phyloP scores from a whole-genome alignment of 2,888 invertebrate genomes.

The Nomada goodeniana region DNA sequence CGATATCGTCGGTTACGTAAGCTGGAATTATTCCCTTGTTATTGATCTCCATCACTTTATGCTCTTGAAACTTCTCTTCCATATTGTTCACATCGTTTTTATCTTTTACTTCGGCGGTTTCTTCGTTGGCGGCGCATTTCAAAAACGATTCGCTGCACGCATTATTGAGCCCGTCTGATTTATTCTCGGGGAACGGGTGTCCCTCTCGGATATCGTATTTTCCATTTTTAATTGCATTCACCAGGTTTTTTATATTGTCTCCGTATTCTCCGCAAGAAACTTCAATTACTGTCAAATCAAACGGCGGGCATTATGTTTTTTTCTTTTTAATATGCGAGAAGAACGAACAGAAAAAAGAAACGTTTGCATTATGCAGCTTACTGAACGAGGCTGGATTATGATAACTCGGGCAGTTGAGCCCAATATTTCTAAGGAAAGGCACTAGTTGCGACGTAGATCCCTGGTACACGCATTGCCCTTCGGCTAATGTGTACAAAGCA shows the following conservation, averaged over 20 bases:
- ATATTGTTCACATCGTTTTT: slow-evolving; percentile 80
- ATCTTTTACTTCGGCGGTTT: slow-evolving; percentile 76
- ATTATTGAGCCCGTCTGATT: slow-evolving; percentile 85
- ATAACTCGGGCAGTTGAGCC: slow-evolving; percentile 96
- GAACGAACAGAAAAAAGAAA: no score
- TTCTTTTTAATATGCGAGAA: neutral
- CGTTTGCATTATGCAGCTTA: slow-evolving; percentile 76
- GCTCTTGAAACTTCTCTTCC: slow-evolving; percentile 80
- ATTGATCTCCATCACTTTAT: slow-evolving; percentile 72
- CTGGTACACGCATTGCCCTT: slow-evolving; percentile 97
- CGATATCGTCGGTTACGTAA: slow-evolving; percentile 79
- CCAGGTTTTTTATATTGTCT: slow-evolving; percentile 93
- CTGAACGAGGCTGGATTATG: slow-evolving; percentile 98
- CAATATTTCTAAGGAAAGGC: slow-evolving; percentile 91
- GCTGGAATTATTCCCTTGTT: slow-evolving; percentile 76
- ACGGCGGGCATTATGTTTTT: neutral
- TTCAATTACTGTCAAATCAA: slow-evolving; percentile 90
- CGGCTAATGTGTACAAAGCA: slow-evolving; percentile 96
- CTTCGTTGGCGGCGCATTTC: slow-evolving; percentile 71
- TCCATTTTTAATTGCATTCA: slow-evolving; percentile 94
- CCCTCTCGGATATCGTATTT: slow-evolving; percentile 91
- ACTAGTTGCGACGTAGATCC: slow-evolving; percentile 94
- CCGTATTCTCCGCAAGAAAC: slow-evolving; percentile 99
- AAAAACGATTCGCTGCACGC: slow-evolving; percentile 74
- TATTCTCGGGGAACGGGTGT: slow-evolving; percentile 88